Conservation (phyloP, 2,888 invertebrate genomes). For the Psylliodes chrysocephalus region DNA sequence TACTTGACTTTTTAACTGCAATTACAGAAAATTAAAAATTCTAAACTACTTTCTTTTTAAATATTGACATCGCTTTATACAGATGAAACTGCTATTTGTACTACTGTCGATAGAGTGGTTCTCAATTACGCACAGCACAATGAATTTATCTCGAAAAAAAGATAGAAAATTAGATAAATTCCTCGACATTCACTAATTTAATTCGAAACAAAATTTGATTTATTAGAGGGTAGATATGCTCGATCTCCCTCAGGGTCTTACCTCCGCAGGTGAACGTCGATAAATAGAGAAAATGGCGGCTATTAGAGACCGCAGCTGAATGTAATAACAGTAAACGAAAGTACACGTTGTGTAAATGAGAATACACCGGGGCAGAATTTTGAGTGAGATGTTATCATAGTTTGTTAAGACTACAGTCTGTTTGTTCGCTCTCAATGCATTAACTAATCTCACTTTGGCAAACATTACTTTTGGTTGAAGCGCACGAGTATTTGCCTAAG, state of each 20-base stretch:
- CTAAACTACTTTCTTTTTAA: too few relatives aligned
- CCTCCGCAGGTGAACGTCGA: constrained; percentile 6
- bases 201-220: neutral
- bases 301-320: constrained; percentile 14
- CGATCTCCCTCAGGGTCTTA: neutral
- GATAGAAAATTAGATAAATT: too few relatives aligned
- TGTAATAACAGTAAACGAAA: constrained; percentile 12
- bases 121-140: too few relatives aligned
- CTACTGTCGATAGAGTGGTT: too few relatives aligned
- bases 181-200: too few relatives aligned
- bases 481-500: too few relatives aligned
- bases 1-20: too few relatives aligned
- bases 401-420: neutral
- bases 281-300: constrained; percentile 10
- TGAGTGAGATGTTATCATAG: constrained; percentile 13
- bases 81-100: too few relatives aligned
- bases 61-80: too few relatives aligned
- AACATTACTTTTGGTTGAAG: neutral
- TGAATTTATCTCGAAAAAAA: too few relatives aligned
- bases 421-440: neutral
- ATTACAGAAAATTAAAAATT: too few relatives aligned
- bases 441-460: neutral
- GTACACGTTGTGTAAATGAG: constrained; percentile 4
- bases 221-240: neutral
- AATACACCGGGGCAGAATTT: constrained; percentile 7